phyloP scores from a whole-genome alignment of 2,888 invertebrate species.

The Ethmia dodecea region DNA sequence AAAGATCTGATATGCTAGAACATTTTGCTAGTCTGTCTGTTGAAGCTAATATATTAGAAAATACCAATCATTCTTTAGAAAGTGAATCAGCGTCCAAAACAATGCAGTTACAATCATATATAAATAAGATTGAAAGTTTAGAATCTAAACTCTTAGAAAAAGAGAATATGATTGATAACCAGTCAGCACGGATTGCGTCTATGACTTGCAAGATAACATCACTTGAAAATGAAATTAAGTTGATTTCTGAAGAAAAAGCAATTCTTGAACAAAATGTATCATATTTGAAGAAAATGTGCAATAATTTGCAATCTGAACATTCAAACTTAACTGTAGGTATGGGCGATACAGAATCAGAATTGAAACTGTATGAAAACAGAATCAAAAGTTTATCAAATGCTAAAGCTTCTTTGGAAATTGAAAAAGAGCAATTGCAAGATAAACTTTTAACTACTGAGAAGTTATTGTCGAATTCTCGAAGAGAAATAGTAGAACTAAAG shows the following conservation, averaged over 20 bases:
- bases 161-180: conserved; percentile 58
- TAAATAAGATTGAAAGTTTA: conserved; percentile 74
- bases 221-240: conserved; percentile 63
- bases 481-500: conserved; percentile 80
- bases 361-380: conserved; percentile 66
- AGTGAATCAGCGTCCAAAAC: conserved; percentile 85
- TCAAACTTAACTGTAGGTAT: conserved; percentile 34
- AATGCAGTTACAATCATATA: conserved; percentile 68
- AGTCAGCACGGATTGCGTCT: conserved; percentile 50
- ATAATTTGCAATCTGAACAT: conserved; percentile 47
- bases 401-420: conserved; percentile 80
- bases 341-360: conserved; percentile 52
- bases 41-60: conserved; percentile 87
- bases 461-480: conserved; percentile 82
- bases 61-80: conserved; percentile 87
- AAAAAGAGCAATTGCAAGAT: conserved; percentile 78
- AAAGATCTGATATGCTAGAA: conserved; percentile 88
- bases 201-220: conserved; percentile 56
- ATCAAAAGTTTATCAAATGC: conserved; percentile 67
- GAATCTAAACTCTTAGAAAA: conserved; percentile 79
- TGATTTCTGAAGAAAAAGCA: conserved; percentile 59
- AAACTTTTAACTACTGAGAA: conserved; percentile 78
- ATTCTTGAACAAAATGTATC: conserved; percentile 61
- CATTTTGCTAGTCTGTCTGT: conserved; percentile 87
- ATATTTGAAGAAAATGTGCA: conserved; percentile 65